Evolutionary conservation across 1,140 invertebrate species (phyloP).

Genomic region (Aplysia californica): DNA sequence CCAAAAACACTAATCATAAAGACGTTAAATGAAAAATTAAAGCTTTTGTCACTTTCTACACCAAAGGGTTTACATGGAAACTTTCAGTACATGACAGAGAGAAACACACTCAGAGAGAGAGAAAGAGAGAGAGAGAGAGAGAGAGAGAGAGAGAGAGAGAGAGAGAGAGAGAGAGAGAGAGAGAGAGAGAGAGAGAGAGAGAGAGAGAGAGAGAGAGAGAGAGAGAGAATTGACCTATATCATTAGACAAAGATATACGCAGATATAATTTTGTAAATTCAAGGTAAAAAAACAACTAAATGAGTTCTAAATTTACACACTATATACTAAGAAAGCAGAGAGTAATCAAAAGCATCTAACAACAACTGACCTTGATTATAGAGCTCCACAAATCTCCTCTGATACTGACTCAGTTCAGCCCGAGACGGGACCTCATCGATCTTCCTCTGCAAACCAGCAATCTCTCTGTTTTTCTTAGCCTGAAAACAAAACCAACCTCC

Average conservation of each 20-base stretch:
- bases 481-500: too few species aligned
- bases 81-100: too few species aligned
- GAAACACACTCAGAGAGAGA: too few species aligned
- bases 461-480: slow-evolving; percentile 86
- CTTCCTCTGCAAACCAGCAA: slow-evolving; percentile 81
- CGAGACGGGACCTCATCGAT: slow-evolving; percentile 92
- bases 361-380: slow-evolving; percentile 86
- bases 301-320: too few species aligned
- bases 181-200: background rate
- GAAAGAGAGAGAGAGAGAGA: background rate
- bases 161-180: background rate
- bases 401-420: slow-evolving; percentile 94
- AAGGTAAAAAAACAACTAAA: too few species aligned
- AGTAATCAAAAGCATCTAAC: too few species aligned
- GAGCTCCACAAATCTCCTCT: slow-evolving; percentile 93
- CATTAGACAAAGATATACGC: too few species aligned
- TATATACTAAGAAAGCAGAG: too few species aligned
- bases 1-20: background rate
- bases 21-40: background rate
- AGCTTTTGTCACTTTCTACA: too few species aligned
- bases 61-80: too few species aligned
- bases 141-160: background rate
- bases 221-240: background rate
- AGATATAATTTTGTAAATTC: too few species aligned
- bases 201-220: background rate